Percentiles rank a stretch among this genome's conserved stretches.
Evolutionary conservation across 1,140 invertebrate genomes (phyloP).

Genomic region (Pteromalus puparum): DNA sequence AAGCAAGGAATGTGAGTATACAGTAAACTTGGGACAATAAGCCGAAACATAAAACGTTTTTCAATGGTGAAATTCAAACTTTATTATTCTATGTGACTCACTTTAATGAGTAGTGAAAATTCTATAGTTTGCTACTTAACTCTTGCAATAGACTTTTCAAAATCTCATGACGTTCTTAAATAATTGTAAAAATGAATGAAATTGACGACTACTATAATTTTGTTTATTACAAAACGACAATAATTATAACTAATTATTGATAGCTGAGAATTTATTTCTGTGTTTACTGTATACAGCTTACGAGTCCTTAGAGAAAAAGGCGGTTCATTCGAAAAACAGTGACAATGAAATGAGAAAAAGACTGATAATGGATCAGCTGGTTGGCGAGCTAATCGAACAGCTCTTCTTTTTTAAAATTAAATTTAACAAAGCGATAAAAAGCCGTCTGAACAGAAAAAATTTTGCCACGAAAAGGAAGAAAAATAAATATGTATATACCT

Average conservation of each 20-base stretch:
- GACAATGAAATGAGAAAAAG: conserved; percentile 50
- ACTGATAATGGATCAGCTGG: conserved; percentile 47
- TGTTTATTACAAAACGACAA: neutral
- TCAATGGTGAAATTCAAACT: neutral
- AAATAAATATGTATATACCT: neutral
- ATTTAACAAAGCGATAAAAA: conserved; percentile 1
- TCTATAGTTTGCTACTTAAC: neutral
- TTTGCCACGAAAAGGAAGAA: neutral
- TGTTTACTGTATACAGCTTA: conserved; percentile 14
- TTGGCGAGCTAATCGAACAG: conserved; percentile 22
- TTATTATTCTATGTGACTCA: neutral
- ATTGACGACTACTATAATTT: neutral
- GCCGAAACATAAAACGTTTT: neutral
- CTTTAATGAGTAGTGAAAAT: neutral
- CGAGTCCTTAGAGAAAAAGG: neutral
- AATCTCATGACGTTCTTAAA: neutral
- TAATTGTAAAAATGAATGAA: neutral
- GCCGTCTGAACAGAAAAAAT: conserved; percentile 1
- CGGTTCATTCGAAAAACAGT: conserved; percentile 28
- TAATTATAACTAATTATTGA: neutral
- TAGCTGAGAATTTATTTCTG: neutral
- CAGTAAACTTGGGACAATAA: conserved; percentile 31
- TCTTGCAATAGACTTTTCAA: neutral
- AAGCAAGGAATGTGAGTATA: conserved; percentile 1
- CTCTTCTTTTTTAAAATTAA: conserved; percentile 12